These are phyloP conservation scores for Anneissia japonica DNA, from an alignment of 35 echinoderm and acorn worm species.

Conservation along the genomic window DNA sequence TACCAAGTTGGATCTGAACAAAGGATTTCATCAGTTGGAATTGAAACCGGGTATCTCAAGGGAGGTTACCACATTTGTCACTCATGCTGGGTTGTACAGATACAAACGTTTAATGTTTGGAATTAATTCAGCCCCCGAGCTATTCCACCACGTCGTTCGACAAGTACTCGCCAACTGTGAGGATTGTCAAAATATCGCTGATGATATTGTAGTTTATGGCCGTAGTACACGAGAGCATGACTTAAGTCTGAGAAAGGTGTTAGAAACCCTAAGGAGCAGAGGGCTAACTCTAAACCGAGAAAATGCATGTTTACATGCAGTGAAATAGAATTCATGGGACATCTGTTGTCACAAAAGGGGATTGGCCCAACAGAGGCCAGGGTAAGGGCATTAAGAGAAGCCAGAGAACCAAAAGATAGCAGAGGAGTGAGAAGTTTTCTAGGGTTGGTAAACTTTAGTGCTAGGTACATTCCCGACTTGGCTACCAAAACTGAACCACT, in stretches of 20 bases:
- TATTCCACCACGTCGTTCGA: conserved; percentile 15
- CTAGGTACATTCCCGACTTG: conserved; percentile 51
- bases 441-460: conserved; percentile 42
- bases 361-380: conserved; percentile 27
- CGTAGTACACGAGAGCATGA: conserved; percentile 2
- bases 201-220: conserved; percentile 45
- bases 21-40: conserved; percentile 19
- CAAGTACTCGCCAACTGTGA: conserved; percentile 40
- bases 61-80: conserved; percentile 35
- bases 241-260: conserved; percentile 22
- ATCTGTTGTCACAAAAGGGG: conserved; percentile 17
- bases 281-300: conserved; percentile 30
- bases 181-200: conserved; percentile 36
- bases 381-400: conserved; percentile 25
- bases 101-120: conserved; percentile 52
- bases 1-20: conserved; percentile 10
- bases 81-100: conserved; percentile 30
- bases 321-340: conserved; percentile 55
- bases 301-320: conserved; percentile 46
- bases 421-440: conserved; percentile 47
- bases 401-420: conserved; percentile 18
- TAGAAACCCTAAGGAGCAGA: conserved; percentile 6
- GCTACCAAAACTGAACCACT: conserved; percentile 49
- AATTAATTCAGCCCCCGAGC: conserved; percentile 43
- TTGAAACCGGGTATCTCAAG: background rate